Base-by-base conservation (phyloP, 2,888 invertebrate species). In the Ferdinandea cuprea region DNA sequence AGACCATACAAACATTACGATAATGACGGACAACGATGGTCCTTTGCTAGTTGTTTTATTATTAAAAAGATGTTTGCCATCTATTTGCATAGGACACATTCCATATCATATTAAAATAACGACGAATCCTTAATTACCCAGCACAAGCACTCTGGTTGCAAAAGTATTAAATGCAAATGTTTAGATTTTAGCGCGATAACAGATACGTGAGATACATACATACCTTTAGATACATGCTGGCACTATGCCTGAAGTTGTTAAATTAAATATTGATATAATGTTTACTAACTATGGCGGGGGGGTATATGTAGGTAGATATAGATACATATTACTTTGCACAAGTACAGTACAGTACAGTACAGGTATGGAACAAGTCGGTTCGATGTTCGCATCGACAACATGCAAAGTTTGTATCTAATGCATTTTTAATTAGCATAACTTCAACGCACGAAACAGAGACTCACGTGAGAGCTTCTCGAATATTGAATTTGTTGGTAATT, bases 401-500 rank as follows among this genome's bases (percentile, higher is more conserved):
- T 69, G 63, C 48, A 69, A 73, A 37, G 59, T 40, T 17, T 69
- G 69, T 50, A 54, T 76, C 58, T 81, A 81, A 81, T 81, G 74
- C 69, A 81, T 71, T 66, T 76, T 71, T 81, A 81, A 81, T 81
- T 59, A 76, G 69, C 58, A 59, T 71, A 76, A 71, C 76, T 65
- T 63, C 65, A 30, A 71, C 63, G n/a, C n/a, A n/a, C n/a, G n/a
- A n/a, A n/a, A n/a, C n/a, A n/a, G n/a, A n/a, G n/a, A n/a, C n/a
- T n/a, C n/a, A n/a, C n/a, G n/a, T n/a, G 42, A 65, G 46, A 63
- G 56, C 59, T 61, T 65, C 71, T 66, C 21, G 40, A 50, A 71
- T 76, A 81, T 76, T 81, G 69, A 71, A 81, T 81, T 76, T 81
- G 71, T 71, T 66, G 65, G 76, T 76, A 81, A 76, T 81, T 81